Evolutionary conservation across 1,140 invertebrate species (phyloP).

Genomic region (Drosophila lini): DNA sequence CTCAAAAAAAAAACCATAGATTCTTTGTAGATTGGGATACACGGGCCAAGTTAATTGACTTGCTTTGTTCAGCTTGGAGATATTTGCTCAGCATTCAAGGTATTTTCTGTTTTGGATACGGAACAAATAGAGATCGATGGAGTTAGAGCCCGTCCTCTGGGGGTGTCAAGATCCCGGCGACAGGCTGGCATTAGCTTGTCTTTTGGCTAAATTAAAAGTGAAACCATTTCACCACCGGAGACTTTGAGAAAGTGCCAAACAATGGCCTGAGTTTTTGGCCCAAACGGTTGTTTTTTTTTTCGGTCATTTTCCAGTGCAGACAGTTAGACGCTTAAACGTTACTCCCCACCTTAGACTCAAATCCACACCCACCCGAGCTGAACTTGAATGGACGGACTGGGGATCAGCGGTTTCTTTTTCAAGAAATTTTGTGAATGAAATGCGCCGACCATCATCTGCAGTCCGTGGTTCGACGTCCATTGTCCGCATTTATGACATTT

Average conservation of each 20-base stretch:
- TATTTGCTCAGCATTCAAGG: slow-evolving; percentile 15
- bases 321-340: slow-evolving; percentile 23
- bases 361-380: slow-evolving; percentile 33
- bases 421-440: slow-evolving; percentile 55
- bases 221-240: slow-evolving; percentile 28
- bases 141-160: background rate
- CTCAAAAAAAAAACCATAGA: slow-evolving; percentile 14
- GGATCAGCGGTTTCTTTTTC: slow-evolving; percentile 1
- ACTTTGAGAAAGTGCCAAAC: slow-evolving; percentile 52
- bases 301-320: slow-evolving; percentile 38
- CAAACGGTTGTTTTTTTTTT: slow-evolving; percentile 39
- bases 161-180: slow-evolving; percentile 7
- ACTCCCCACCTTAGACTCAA: background rate
- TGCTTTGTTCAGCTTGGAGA: slow-evolving; percentile 40
- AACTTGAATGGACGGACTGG: slow-evolving; percentile 30
- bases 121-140: slow-evolving; percentile 31
- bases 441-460: slow-evolving; percentile 16
- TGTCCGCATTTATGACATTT: slow-evolving; percentile 75
- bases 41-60: slow-evolving; percentile 60
- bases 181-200: slow-evolving; percentile 29
- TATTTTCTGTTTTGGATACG: slow-evolving; percentile 5
- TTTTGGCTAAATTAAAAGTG: slow-evolving; percentile 40
- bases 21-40: slow-evolving; percentile 32
- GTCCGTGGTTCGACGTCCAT: slow-evolving; percentile 21
- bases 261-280: slow-evolving; percentile 10